phyloP scores from a whole-genome alignment of 2,888 invertebrate species.

The Xylophagus ater region DNA sequence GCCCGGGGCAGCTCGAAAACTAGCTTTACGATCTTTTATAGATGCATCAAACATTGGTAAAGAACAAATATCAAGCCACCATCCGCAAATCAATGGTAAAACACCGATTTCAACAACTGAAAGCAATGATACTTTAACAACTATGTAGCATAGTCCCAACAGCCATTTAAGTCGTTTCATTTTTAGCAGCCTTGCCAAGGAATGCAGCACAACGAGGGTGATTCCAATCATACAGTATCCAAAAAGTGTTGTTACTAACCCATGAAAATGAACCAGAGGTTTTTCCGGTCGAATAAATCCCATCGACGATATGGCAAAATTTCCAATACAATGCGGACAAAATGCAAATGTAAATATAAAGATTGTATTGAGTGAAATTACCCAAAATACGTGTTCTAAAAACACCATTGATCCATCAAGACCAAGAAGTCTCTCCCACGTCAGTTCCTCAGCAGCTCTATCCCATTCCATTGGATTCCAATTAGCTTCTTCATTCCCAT shows the following conservation, averaged over 20 bases:
- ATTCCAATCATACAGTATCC: conserved; percentile 89
- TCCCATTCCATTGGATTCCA: conserved; percentile 99
- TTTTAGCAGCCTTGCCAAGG: conserved; percentile 67
- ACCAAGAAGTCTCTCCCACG: conserved; percentile 94
- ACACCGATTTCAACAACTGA: conserved; percentile 96
- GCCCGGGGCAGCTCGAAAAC: conserved; percentile 84
- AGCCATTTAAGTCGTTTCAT: conserved; percentile 70
- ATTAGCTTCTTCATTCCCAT: conserved; percentile 68
- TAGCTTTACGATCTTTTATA: conserved; percentile 74
- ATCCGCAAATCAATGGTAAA: conserved; percentile 91
- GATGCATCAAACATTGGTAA: conserved; percentile 84
- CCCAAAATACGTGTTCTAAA: conserved; percentile 98
- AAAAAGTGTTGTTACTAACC: conserved; percentile 79
- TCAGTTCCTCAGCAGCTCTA: conserved; percentile 90
- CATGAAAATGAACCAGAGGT: conserved; percentile 74
- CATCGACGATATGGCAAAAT: conserved; percentile 63
- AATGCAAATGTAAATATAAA: conserved; percentile 97
- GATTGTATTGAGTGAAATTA: conserved; percentile 90
- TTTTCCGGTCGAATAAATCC: conserved; percentile 40
- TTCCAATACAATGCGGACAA: conserved; percentile 91
- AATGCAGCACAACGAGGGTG: conserved; percentile 70
- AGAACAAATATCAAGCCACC: conserved; percentile 99
- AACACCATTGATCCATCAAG: conserved; percentile 95
- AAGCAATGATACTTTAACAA: conserved; percentile 72
- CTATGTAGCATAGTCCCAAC: conserved; percentile 84